Evolutionary conservation across 2,888 invertebrate species (phyloP), one percentile per base, ranked within the genome.

Genomic region (Deroplatys truncata): DNA sequence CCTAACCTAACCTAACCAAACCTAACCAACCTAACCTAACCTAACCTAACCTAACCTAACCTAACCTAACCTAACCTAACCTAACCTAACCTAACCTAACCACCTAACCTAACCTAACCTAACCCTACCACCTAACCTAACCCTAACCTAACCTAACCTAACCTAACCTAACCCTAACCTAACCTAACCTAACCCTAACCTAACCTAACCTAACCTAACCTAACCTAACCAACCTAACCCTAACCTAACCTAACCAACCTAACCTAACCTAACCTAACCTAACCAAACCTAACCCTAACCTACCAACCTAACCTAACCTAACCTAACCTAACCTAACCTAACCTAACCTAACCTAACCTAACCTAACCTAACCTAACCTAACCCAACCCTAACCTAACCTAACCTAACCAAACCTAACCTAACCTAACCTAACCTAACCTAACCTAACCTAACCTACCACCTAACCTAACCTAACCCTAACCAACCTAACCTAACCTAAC

Each of bases 331-430:
- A 31, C 31, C 31, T 31, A 31, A 31, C 31, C 31, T 31, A 31
- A 31, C 31, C 31, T 31, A 31, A 31, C 31, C 31, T 31, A 31
- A 91, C 91, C 90, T 91, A 91, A 90, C 91, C 91, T 91, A 91
- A 91, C 91, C 91, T 91, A 91, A 91, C 91, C 91, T 91, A 91
- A 91, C 91, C 91, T 91, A 91, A 91, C 91, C 91, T 91, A 91
- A 91, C 91, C 91, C 91, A 91, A 91, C n/a, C 91, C 91, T 91
- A 91, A 91, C 91, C 91, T 91, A 91, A 91, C 91, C 91, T 91
- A 91, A 91, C 91, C 91, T 91, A 91, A 91, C 91, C 91, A 90
- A 91, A 91, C 91, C 90, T 91, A 90, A 91, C 91, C 91, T 91
- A 91, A 91, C 91, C 90, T 90, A 90, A 91, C 91, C 89, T 4